Evolutionary conservation across 2,797 vertebrate genomes (phyloP).

Genomic region (Selene dorsalis): DNA sequence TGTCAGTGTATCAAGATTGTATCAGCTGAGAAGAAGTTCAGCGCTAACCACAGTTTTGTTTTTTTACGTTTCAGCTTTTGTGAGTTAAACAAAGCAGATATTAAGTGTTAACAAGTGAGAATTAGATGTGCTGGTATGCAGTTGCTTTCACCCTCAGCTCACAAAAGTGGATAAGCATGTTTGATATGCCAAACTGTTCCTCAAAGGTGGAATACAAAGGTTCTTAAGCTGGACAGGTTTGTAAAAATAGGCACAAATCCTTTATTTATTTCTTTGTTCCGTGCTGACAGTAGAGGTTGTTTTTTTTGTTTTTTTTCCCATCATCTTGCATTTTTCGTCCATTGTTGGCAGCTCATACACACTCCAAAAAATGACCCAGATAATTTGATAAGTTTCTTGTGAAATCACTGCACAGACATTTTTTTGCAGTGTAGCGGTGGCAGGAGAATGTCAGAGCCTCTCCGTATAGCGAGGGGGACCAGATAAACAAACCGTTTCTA

Average conservation of each 20-base stretch:
- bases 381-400: conserved; percentile 60
- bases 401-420: conserved; percentile 55
- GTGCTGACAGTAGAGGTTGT: conserved; percentile 4
- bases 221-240: conserved; percentile 2
- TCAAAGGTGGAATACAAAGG: conserved; percentile 6
- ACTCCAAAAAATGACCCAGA: conserved; percentile 37
- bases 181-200: neutral
- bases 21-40: neutral
- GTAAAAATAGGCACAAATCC: conserved; percentile 4
- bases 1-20: neutral
- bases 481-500: conserved; percentile 76
- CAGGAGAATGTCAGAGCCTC: conserved; percentile 62
- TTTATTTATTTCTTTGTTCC: conserved; percentile 41
- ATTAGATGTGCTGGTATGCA: neutral
- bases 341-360: conserved; percentile 21
- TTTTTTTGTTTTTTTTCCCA: neutral
- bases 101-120: neutral
- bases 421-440: conserved; percentile 37
- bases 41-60: neutral
- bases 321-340: conserved; percentile 30
- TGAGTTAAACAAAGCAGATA: neutral
- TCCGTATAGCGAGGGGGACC: conserved; percentile 39
- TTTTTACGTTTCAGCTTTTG: neutral
- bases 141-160: neutral
- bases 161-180: neutral